A percentile compares a stretch with the other conserved stretches of the same genome.
phyloP scores from a whole-genome alignment of 2,113 vertebrate species.

The Plectropomus leopardus region DNA sequence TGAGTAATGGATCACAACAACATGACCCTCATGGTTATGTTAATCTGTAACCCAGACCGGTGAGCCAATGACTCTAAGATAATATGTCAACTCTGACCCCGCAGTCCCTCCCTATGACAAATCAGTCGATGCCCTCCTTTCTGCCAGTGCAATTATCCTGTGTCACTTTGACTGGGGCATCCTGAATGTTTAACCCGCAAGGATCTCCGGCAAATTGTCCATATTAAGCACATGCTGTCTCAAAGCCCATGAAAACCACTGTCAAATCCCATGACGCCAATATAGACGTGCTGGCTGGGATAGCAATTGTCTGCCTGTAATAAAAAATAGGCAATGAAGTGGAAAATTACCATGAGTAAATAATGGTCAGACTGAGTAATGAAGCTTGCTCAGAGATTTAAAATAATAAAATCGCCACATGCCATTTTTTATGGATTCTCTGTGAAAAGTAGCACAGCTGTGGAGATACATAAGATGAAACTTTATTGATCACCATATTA shows the following conservation, averaged over 20 bases:
- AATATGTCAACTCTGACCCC: slow-evolving; percentile 18
- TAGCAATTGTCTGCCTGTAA: slow-evolving; percentile 29
- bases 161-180: slow-evolving; percentile 17
- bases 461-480: slow-evolving; percentile 5
- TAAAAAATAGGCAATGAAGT: slow-evolving; percentile 54
- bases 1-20: slow-evolving; percentile 4
- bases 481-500: slow-evolving; percentile 11
- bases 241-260: slow-evolving; percentile 1
- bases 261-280: slow-evolving; percentile 29
- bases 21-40: background rate
- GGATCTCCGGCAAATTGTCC: slow-evolving; percentile 37
- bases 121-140: slow-evolving; percentile 2
- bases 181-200: background rate
- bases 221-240: slow-evolving; percentile 26
- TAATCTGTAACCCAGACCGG: background rate
- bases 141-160: slow-evolving; percentile 15
- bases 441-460: slow-evolving; percentile 17
- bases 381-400: slow-evolving; percentile 48
- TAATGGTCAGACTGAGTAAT: slow-evolving; percentile 57
- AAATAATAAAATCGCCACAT: slow-evolving; percentile 44
- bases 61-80: background rate
- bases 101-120: slow-evolving; percentile 8
- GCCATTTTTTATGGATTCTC: slow-evolving; percentile 36
- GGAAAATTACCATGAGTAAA: slow-evolving; percentile 59
- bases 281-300: slow-evolving; percentile 17